Evolutionary conservation across 2,113 vertebrate genomes (phyloP).

Genomic region (Girardinichthys multiradiatus): DNA sequence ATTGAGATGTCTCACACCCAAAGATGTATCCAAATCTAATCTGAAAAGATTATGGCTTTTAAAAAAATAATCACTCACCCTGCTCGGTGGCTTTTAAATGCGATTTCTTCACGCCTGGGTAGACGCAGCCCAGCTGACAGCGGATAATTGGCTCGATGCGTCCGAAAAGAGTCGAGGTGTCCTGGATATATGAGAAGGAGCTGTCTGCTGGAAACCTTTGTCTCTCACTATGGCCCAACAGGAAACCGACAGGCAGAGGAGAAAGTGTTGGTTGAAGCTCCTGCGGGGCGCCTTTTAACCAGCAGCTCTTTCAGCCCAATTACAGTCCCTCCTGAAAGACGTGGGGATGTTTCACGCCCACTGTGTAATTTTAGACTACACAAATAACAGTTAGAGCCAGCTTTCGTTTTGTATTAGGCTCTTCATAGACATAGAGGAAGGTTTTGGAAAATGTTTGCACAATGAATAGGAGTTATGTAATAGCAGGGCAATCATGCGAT

Average conservation of each 20-base stretch:
- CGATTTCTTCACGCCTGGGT: not conserved
- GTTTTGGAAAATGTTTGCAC: not conserved
- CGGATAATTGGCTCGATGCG: slow-evolving; percentile 1
- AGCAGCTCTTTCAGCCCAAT: slow-evolving; percentile 24
- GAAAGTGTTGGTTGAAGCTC: slow-evolving; percentile 48
- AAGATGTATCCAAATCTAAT: not conserved
- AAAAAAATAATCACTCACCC: slow-evolving; percentile 43
- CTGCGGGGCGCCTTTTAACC: slow-evolving; percentile 51
- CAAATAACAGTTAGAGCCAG: slow-evolving; percentile 51
- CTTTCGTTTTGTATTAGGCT: slow-evolving; percentile 2
- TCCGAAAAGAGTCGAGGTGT: slow-evolving; percentile 9
- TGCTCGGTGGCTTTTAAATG: not conserved
- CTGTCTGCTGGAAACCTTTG: slow-evolving; percentile 5
- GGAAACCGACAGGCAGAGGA: slow-evolving; percentile 37
- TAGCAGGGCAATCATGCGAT: slow-evolving; percentile 16
- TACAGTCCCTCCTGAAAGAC: slow-evolving; percentile 20
- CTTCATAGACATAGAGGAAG: not conserved
- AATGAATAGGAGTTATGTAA: slow-evolving; percentile 22
- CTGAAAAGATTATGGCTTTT: not conserved
- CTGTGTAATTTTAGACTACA: slow-evolving; percentile 55
- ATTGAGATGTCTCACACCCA: too few relatives aligned
- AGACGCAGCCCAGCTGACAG: slow-evolving; percentile 22
- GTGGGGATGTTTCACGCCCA: slow-evolving; percentile 6
- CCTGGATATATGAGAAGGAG: slow-evolving; percentile 36
- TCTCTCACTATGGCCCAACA: slow-evolving; percentile 27